A percentile compares a stretch with the other conserved stretches of the same genome.
phyloP scores from a whole-genome alignment of 1,140 invertebrate species.

The Thaumatotibia leucotreta region DNA sequence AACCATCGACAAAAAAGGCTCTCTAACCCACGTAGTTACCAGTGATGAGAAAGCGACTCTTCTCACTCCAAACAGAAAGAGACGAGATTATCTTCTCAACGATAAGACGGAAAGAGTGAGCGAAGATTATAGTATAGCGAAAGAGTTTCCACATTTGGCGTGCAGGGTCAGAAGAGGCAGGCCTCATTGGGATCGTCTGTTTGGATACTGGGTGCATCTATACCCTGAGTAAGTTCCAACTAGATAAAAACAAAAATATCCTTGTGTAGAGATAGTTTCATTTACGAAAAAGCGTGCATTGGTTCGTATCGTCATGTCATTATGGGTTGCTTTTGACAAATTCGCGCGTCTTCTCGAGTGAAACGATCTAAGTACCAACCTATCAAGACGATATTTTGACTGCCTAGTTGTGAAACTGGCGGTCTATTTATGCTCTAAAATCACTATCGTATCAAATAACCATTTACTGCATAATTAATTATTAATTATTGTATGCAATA shows the following conservation, averaged over 20 bases:
- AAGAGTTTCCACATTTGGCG: conserved; percentile 54
- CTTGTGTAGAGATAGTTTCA: no score
- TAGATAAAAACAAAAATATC: not conserved
- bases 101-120: conserved; percentile 19
- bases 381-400: no score
- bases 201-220: conserved; percentile 69
- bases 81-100: conserved; percentile 24
- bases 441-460: no score
- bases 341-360: no score
- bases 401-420: no score
- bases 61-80: conserved; percentile 49
- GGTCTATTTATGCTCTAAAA: no score
- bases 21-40: conserved; percentile 32
- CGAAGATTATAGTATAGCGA: conserved; percentile 44
- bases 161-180: conserved; percentile 56
- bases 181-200: conserved; percentile 63
- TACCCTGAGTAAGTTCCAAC: conserved; percentile 52
- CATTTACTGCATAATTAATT: no score
- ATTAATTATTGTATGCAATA: no score
- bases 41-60: conserved; percentile 50
- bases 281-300: no score
- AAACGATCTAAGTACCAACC: no score
- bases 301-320: no score
- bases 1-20: conserved; percentile 49
- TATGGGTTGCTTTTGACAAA: no score